Conservation (phyloP, 2,113 vertebrate genomes). For the Chloroceryle aenea region DNA sequence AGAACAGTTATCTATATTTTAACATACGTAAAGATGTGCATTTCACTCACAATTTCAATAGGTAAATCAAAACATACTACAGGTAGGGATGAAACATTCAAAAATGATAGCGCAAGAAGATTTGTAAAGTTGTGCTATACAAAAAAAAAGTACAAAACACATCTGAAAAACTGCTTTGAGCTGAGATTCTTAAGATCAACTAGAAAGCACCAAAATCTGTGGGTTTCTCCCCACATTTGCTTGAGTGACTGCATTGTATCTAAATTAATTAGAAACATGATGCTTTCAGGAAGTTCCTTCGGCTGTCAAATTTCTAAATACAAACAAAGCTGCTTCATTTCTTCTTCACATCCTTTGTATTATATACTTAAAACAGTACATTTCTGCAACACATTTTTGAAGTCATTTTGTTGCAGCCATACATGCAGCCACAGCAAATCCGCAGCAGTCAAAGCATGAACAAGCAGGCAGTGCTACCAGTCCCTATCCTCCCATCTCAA, state of each 20-base stretch:
- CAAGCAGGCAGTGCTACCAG: fast-evolving
- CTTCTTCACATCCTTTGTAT: neutral
- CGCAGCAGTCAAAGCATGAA: fast-evolving
- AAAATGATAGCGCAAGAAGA: neutral
- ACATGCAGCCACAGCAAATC: neutral
- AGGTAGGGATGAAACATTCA: neutral
- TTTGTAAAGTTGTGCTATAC: neutral
- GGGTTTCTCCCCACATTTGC: neutral
- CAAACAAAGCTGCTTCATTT: neutral
- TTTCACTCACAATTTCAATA: neutral
- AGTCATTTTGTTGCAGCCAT: neutral
- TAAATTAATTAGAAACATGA: neutral
- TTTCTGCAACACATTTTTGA: neutral
- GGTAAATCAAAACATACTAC: neutral
- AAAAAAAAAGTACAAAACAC: neutral
- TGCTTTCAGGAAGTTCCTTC: neutral
- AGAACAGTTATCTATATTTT: neutral
- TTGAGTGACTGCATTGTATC: neutral
- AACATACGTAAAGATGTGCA: neutral
- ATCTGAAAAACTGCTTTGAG: neutral
- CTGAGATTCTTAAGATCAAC: neutral
- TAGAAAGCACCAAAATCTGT: neutral
- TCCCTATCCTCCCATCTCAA: neutral
- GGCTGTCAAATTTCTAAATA: neutral
- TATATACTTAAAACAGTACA: neutral